Conservation (phyloP, 1,140 invertebrate genomes). For the Scylla paramamosain region DNA sequence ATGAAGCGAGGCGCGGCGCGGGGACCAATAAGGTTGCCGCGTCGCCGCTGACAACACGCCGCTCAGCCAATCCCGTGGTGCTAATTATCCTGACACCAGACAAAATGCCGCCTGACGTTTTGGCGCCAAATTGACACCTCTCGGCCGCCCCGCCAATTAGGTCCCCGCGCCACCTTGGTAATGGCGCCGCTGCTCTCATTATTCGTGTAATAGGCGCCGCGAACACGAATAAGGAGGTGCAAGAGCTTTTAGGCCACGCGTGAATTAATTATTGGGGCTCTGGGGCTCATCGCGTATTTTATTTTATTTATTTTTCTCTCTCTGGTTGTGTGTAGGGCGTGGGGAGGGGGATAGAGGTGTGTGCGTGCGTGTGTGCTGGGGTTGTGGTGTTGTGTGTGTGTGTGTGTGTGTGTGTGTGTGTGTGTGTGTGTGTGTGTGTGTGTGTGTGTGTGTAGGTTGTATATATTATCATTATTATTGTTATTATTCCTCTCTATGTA, state of each 20-base stretch:
- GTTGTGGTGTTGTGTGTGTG: too few species aligned
- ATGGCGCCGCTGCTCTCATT: not conserved
- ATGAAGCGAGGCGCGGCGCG: not conserved
- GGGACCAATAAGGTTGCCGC: not conserved
- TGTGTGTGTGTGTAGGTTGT: not conserved
- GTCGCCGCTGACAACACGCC: not conserved
- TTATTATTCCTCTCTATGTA: not conserved
- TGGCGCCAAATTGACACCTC: conserved; percentile 18
- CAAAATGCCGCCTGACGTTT: not conserved
- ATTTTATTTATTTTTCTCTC: too few species aligned
- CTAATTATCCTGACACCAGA: conserved; percentile 1
- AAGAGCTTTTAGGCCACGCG: not conserved
- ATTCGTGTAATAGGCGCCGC: not conserved
- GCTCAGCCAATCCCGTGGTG: not conserved
- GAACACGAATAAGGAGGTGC: not conserved
- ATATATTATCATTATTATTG: not conserved
- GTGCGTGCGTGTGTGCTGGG: not conserved
- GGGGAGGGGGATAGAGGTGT: too few species aligned
- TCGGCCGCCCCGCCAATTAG: not conserved
- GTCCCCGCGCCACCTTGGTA: not conserved
- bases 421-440: not conserved
- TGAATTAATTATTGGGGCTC: not conserved
- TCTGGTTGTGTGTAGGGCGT: too few species aligned
- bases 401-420: not conserved
- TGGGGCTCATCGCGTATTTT: too few species aligned